Conservation (phyloP, 1,140 invertebrate species). For the Macrobrachium nipponense region DNA sequence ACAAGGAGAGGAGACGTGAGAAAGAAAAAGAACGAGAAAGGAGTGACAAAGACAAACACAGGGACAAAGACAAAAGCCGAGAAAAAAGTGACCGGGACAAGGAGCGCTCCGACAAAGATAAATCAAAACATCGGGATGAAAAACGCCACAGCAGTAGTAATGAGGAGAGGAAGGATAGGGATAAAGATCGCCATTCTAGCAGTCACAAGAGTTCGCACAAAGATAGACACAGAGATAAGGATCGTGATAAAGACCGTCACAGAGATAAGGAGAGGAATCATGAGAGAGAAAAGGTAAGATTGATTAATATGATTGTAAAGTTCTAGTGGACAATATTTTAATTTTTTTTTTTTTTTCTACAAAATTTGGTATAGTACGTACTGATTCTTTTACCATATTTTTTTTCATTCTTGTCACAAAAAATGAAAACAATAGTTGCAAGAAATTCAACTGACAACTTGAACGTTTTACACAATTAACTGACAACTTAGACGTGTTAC, state of each 20-base stretch:
- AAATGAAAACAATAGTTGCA: no score
- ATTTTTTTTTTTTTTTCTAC: no score
- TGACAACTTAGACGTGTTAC: no score
- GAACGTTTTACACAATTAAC: no score
- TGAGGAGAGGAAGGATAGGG: slow-evolving; percentile 55
- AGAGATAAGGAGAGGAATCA: slow-evolving; percentile 65
- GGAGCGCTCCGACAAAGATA: slow-evolving; percentile 69
- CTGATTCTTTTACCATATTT: no score
- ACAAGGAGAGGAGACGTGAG: slow-evolving; percentile 49
- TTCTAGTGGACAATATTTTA: no score
- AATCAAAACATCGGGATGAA: slow-evolving; percentile 65
- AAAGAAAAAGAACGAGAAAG: slow-evolving; percentile 69
- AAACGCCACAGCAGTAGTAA: slow-evolving; percentile 65
- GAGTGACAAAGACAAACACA: slow-evolving; percentile 69
- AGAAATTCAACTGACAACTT: no score
- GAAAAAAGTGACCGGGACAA: slow-evolving; percentile 67
- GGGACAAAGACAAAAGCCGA: slow-evolving; percentile 64
- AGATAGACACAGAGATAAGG: slow-evolving; percentile 67
- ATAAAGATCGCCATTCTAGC: slow-evolving; percentile 62
- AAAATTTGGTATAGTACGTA: no score
- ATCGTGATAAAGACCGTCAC: slow-evolving; percentile 61
- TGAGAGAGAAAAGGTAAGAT: slow-evolving; percentile 58
- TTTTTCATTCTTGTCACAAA: no score
- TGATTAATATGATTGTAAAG: no score
- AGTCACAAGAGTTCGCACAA: slow-evolving; percentile 64